Evolutionary conservation across 2,888 invertebrate genomes (phyloP).

Genomic region (Escarpia spicata): DNA sequence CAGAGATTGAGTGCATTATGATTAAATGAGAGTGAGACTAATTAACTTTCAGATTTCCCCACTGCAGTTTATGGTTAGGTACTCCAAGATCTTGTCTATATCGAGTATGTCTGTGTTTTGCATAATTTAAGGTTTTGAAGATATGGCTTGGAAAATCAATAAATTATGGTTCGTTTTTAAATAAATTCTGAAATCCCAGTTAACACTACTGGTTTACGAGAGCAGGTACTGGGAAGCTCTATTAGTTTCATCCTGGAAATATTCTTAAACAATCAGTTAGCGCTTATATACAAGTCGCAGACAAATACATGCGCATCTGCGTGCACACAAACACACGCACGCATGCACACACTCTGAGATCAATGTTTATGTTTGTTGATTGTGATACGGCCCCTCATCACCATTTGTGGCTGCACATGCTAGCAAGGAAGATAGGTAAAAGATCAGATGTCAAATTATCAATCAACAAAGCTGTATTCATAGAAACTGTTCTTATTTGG

Average conservation of each 20-base stretch:
- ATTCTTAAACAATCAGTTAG: too few species aligned
- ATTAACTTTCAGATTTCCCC: too few species aligned
- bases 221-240: too few species aligned
- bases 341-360: too few species aligned
- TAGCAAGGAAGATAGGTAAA: neutral
- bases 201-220: too few species aligned
- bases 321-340: neutral
- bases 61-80: too few species aligned
- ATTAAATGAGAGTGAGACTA: neutral
- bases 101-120: neutral
- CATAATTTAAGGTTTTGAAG: neutral
- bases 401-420: too few species aligned
- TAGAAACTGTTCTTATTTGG: neutral
- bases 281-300: neutral
- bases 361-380: too few species aligned
- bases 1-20: neutral
- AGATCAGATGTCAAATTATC: neutral
- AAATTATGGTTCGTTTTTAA: too few species aligned
- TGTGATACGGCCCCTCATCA: neutral
- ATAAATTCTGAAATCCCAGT: too few species aligned
- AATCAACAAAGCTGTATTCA: neutral
- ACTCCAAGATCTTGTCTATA: too few species aligned
- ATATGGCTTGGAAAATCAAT: neutral
- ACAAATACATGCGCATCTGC: neutral
- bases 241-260: too few species aligned